Evolutionary conservation across 2,888 invertebrate genomes (phyloP).

Genomic region (Bibio marci): DNA sequence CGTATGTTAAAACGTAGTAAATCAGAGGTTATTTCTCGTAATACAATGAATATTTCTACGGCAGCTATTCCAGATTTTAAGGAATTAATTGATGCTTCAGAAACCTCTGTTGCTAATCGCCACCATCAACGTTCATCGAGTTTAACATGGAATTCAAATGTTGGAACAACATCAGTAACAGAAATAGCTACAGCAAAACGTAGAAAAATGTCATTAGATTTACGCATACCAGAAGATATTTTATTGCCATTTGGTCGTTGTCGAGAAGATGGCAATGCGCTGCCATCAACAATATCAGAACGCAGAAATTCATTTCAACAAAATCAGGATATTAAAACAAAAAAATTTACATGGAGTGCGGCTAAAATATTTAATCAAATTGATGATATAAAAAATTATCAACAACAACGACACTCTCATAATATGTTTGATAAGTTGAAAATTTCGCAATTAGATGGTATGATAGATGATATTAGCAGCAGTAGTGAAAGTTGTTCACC

Average conservation of each 20-base stretch:
- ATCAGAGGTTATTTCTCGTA: conserved; percentile 36
- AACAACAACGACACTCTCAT: background rate
- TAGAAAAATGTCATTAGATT: conserved; percentile 36
- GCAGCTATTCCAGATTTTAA: too few relatives aligned
- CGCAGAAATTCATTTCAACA: conserved; percentile 8
- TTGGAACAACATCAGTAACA: too few relatives aligned
- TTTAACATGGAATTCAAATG: conserved; percentile 43
- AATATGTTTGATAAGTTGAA: conserved; percentile 17
- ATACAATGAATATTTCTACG: too few relatives aligned
- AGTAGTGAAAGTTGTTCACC: conserved; percentile 27
- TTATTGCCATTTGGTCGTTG: conserved; percentile 27
- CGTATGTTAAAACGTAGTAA: conserved; percentile 46
- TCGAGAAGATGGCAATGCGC: conserved; percentile 16
- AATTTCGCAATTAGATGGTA: conserved; percentile 52
- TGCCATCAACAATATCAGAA: conserved; percentile 10
- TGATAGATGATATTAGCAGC: conserved; percentile 41
- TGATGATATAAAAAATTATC: conserved; percentile 2
- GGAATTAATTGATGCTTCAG: too few relatives aligned
- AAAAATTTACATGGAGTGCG: conserved; percentile 25
- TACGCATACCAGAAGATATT: conserved; percentile 30
- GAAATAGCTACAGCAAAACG: conserved; percentile 53
- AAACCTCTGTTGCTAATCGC: conserved; percentile 27
- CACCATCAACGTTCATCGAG: conserved; percentile 50
- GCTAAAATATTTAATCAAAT: conserved; percentile 19
- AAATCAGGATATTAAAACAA: conserved; percentile 11